Conservation (phyloP, 2,797 vertebrate species). For the Adrianichthys oophorus region DNA sequence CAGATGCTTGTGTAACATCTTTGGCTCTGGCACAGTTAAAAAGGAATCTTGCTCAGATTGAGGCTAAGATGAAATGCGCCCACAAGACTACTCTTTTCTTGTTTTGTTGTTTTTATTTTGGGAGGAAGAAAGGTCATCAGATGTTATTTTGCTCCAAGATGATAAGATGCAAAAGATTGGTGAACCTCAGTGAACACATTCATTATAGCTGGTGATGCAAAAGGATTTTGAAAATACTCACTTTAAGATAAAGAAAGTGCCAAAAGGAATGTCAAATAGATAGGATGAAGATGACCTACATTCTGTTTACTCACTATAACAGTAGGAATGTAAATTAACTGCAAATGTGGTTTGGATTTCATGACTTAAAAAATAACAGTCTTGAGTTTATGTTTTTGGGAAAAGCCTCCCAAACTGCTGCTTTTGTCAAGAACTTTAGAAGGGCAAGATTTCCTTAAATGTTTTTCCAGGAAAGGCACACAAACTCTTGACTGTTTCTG, state of each 20-base stretch:
- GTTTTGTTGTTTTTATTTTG: slow-evolving; percentile 9
- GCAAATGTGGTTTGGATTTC: too few species aligned
- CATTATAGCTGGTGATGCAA: slow-evolving; percentile 1
- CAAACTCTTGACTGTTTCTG: slow-evolving; percentile 13
- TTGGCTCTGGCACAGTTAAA: slow-evolving; percentile 46
- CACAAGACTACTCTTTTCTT: slow-evolving; percentile 27
- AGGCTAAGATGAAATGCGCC: slow-evolving; percentile 37
- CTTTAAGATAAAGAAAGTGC: background rate
- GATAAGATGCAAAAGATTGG: slow-evolving; percentile 5
- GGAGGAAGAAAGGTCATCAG: slow-evolving; percentile 27
- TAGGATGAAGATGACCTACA: slow-evolving; percentile 3
- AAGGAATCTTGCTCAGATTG: slow-evolving; percentile 37
- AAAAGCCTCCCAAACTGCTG: too few species aligned
- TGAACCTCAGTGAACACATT: slow-evolving; percentile 5
- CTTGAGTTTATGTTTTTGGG: too few species aligned
- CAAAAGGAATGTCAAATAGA: background rate
- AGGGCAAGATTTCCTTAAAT: slow-evolving; percentile 3
- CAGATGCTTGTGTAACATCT: slow-evolving; percentile 55
- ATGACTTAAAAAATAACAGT: too few species aligned
- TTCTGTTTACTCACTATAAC: background rate
- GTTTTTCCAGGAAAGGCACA: slow-evolving; percentile 1
- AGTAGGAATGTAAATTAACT: too few species aligned
- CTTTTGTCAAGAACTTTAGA: slow-evolving; percentile 2
- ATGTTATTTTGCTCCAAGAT: slow-evolving; percentile 23
- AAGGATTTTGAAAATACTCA: background rate